A percentile compares a stretch with the other conserved stretches of the same genome.
Evolutionary conservation across 1,140 invertebrate species (phyloP).

Genomic region (Drosophila baimaii): DNA sequence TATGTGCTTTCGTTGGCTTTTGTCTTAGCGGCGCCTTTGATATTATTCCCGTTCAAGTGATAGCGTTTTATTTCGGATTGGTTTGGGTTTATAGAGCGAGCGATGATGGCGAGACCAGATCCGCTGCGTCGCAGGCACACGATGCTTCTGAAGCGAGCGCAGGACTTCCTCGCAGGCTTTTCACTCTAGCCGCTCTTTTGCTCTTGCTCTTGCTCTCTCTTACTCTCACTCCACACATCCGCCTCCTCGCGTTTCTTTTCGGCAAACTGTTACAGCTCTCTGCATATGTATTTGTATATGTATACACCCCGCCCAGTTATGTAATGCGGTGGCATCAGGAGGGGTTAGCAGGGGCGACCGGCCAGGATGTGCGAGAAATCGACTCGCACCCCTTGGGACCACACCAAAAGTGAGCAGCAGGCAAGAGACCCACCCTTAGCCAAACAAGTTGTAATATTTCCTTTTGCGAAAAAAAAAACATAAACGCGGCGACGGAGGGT

Average conservation of each 20-base stretch:
- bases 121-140: slow-evolving; percentile 72
- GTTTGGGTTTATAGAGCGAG: slow-evolving; percentile 15
- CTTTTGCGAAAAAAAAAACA: slow-evolving; percentile 56
- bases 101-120: slow-evolving; percentile 55
- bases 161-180: slow-evolving; percentile 57
- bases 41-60: slow-evolving; percentile 3
- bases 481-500: not conserved
- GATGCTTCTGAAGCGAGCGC: slow-evolving; percentile 72
- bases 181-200: slow-evolving; percentile 29
- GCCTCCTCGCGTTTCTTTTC: slow-evolving; percentile 11
- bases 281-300: not conserved
- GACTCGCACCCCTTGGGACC: slow-evolving; percentile 30
- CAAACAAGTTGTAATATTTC: slow-evolving; percentile 70
- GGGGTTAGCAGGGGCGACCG: slow-evolving; percentile 12
- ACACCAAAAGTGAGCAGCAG: slow-evolving; percentile 68
- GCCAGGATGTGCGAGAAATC: slow-evolving; percentile 34
- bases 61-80: slow-evolving; percentile 36
- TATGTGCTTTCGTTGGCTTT: slow-evolving; percentile 14
- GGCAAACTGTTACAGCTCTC: slow-evolving; percentile 67
- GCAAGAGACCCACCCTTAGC: slow-evolving; percentile 56
- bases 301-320: slow-evolving; percentile 66
- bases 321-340: slow-evolving; percentile 62
- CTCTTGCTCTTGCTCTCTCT: slow-evolving; percentile 5
- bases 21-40: slow-evolving; percentile 38
- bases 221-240: slow-evolving; percentile 7